Evolutionary conservation across 2,888 invertebrate genomes (phyloP).

Genomic region (Nomada ruficornis): DNA sequence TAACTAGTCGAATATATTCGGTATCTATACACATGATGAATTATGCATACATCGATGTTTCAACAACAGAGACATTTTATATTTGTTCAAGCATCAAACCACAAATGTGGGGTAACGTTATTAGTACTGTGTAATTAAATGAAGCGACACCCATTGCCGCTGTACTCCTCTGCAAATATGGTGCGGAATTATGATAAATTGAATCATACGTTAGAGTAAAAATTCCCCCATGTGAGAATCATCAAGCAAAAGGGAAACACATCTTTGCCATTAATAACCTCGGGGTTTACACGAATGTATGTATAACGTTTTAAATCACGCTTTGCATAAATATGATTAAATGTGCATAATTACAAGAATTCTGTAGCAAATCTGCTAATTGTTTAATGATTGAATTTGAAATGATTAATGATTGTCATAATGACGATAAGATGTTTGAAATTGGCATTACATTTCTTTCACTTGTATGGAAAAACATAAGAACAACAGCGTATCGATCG

Average conservation of each 20-base stretch:
- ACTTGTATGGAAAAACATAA: too few relatives aligned
- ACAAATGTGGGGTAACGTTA: conserved; percentile 17
- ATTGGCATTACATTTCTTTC: too few relatives aligned
- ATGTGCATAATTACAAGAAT: too few relatives aligned
- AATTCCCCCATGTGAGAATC: not conserved
- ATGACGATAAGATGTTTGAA: too few relatives aligned
- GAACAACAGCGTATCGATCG: too few relatives aligned
- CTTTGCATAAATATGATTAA: too few relatives aligned
- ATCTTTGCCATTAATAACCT: not conserved
- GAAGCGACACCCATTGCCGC: not conserved
- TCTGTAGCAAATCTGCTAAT: too few relatives aligned
- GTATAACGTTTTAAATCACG: too few relatives aligned
- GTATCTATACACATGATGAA: conserved; percentile 8
- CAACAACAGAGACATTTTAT: conserved; percentile 17
- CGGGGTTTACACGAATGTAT: too few relatives aligned
- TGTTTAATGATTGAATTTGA: too few relatives aligned
- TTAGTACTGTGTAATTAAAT: conserved; percentile 29
- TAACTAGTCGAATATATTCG: conserved; percentile 20
- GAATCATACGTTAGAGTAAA: not conserved
- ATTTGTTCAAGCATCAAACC: conserved; percentile 2
- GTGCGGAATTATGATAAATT: not conserved
- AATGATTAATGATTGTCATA: too few relatives aligned
- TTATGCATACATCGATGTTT: conserved; percentile 17
- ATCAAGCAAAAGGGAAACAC: not conserved
- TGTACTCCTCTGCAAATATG: not conserved